These are phyloP conservation scores for Cochlearius cochlearius DNA, from an alignment of 2,113 vertebrate species.

Conservation along the genomic window DNA sequence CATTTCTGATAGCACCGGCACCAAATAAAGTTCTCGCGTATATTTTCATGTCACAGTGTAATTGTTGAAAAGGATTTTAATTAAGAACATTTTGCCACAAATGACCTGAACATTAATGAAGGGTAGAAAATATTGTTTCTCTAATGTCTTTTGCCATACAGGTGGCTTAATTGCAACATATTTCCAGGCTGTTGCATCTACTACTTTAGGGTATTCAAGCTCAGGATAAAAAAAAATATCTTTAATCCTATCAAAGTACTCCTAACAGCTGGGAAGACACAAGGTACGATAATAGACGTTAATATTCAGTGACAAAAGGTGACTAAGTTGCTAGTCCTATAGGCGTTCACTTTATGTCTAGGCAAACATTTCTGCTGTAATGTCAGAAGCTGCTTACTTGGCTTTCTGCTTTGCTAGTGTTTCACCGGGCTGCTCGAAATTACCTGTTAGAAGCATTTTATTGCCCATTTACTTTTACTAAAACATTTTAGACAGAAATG, in stretches of 20 bases:
- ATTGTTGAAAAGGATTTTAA: neutral
- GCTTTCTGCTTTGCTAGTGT: neutral
- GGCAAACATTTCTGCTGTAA: neutral
- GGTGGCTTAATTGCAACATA: neutral
- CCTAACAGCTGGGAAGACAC: neutral
- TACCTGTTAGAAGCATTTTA: neutral
- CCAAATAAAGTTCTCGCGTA: neutral
- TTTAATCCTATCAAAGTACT: neutral
- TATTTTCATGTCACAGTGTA: neutral
- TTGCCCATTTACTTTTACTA: neutral
- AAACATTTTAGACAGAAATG: neutral
- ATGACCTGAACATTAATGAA: neutral
- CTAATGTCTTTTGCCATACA: neutral
- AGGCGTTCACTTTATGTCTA: neutral
- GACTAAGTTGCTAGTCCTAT: neutral
- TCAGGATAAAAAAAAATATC: neutral
- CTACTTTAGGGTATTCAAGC: neutral
- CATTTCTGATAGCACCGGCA: neutral
- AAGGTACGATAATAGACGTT: no score
- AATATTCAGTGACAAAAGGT: neutral
- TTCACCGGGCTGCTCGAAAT: neutral
- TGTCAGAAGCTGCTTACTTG: neutral
- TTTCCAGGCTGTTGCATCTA: neutral
- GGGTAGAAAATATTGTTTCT: neutral
- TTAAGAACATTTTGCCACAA: neutral